These are phyloP conservation scores for Lasioglossum albipes DNA, from an alignment of 1,140 invertebrate species.

Conservation along the genomic window DNA sequence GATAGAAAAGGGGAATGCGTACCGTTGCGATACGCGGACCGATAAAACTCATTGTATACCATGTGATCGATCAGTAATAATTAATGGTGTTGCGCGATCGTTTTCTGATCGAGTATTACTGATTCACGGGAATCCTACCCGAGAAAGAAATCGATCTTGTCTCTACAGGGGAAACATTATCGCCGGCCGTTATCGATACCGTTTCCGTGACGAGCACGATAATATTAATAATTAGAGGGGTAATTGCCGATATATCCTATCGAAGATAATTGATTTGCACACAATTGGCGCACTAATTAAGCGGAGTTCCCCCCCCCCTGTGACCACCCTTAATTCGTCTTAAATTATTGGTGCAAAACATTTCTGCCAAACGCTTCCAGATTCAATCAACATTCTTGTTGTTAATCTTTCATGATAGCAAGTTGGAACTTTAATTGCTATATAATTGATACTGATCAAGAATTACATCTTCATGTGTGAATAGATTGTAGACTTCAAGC, in stretches of 20 bases:
- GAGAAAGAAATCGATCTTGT: conserved; percentile 23
- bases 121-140: conserved; percentile 6
- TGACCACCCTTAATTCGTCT: too few relatives aligned
- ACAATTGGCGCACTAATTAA: background rate
- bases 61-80: conserved; percentile 22
- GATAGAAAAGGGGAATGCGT: background rate
- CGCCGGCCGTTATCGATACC: background rate
- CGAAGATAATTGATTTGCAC: conserved; percentile 26
- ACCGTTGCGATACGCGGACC: conserved; percentile 21
- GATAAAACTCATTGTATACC: conserved; percentile 36
- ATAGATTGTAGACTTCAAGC: too few relatives aligned
- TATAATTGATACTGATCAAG: too few relatives aligned
- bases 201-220: conserved; percentile 3
- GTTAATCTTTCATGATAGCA: too few relatives aligned
- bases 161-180: conserved; percentile 12
- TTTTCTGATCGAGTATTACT: conserved; percentile 5
- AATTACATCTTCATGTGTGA: too few relatives aligned
- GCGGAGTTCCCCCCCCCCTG: background rate
- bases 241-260: conserved; percentile 34
- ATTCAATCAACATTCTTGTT: too few relatives aligned
- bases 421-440: too few relatives aligned
- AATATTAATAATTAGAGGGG: conserved; percentile 46
- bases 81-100: conserved; percentile 6
- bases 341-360: too few relatives aligned
- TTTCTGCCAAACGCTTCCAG: too few relatives aligned